Evolutionary conservation across 1,140 invertebrate species (phyloP).

Genomic region (Cylas formicarius): DNA sequence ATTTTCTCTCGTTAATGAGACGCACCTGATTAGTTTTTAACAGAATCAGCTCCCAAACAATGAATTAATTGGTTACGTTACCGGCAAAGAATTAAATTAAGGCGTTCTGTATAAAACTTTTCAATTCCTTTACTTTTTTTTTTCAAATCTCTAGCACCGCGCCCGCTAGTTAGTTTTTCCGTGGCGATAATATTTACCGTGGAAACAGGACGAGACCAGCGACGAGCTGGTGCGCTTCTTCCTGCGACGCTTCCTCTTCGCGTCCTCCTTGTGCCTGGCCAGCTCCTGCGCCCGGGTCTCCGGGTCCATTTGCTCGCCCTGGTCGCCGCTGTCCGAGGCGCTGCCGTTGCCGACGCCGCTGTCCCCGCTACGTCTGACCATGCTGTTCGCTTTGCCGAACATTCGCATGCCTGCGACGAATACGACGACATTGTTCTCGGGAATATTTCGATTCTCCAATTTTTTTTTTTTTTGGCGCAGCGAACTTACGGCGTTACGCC

Average conservation of each 20-base stretch:
- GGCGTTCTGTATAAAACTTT: no score
- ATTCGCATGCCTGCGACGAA: constrained; percentile 20
- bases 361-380: constrained; percentile 29
- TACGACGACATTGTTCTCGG: constrained; percentile 11
- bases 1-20: no score
- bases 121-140: no score
- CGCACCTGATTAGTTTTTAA: no score
- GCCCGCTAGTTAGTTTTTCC: no score
- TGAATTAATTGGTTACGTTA: no score
- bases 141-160: no score
- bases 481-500: not conserved
- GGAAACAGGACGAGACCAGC: constrained; percentile 79
- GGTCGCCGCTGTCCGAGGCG: constrained; percentile 39
- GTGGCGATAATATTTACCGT: no score
- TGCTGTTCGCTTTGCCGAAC: constrained; percentile 17
- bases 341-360: constrained; percentile 35
- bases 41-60: no score
- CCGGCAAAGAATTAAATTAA: no score
- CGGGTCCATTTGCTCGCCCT: constrained; percentile 42
- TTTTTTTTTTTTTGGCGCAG: not conserved
- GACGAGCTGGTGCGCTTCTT: constrained; percentile 83
- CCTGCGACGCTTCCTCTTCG: constrained; percentile 74
- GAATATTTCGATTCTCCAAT: not conserved
- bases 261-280: constrained; percentile 73
- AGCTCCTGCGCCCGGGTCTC: constrained; percentile 50